Percentiles rank a stretch among this genome's conserved stretches.
Conservation (phyloP, 1,140 invertebrate genomes). For the Drosophila sulfurigaster region DNA sequence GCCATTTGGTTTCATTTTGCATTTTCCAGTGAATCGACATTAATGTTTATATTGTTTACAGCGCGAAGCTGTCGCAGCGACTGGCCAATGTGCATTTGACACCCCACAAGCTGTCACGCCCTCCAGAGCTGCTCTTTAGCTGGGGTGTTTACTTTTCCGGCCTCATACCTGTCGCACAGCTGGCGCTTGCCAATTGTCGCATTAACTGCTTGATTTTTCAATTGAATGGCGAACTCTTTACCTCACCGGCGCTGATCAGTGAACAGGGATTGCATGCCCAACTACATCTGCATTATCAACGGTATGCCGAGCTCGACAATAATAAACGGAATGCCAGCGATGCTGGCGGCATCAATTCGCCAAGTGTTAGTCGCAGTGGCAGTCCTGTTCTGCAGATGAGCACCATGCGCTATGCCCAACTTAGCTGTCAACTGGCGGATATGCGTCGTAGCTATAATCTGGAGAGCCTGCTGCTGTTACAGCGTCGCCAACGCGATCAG, state of each 20-base stretch:
- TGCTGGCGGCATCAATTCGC: slow-evolving; percentile 62
- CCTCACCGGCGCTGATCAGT: slow-evolving; percentile 86
- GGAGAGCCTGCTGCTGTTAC: slow-evolving; percentile 87
- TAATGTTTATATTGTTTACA: slow-evolving; percentile 26
- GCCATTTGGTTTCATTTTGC: too few relatives aligned
- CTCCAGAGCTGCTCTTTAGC: slow-evolving; percentile 88
- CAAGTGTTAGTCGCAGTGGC: slow-evolving; percentile 59
- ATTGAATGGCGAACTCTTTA: slow-evolving; percentile 94
- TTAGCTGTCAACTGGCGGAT: slow-evolving; percentile 86
- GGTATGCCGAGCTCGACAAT: slow-evolving; percentile 53
- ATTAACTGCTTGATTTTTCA: slow-evolving; percentile 94
- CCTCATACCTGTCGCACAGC: slow-evolving; percentile 88
- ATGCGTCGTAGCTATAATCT: slow-evolving; percentile 91
- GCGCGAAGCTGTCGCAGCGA: slow-evolving; percentile 44
- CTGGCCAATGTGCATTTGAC: slow-evolving; percentile 41
- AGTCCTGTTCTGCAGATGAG: slow-evolving; percentile 63
- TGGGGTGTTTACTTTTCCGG: slow-evolving; percentile 95
- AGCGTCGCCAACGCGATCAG: slow-evolving; percentile 77
- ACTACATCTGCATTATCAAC: slow-evolving; percentile 68
- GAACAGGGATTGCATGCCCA: slow-evolving; percentile 64
- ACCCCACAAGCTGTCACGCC: slow-evolving; percentile 51
- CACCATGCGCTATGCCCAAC: slow-evolving; percentile 65
- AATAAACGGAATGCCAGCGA: slow-evolving; percentile 35
- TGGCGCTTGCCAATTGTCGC: slow-evolving; percentile 86
- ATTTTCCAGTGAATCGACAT: not conserved